A percentile compares a stretch with the other conserved stretches of the same genome.
Conservation (phyloP, 2,113 vertebrate genomes). For the Turnix velox region DNA sequence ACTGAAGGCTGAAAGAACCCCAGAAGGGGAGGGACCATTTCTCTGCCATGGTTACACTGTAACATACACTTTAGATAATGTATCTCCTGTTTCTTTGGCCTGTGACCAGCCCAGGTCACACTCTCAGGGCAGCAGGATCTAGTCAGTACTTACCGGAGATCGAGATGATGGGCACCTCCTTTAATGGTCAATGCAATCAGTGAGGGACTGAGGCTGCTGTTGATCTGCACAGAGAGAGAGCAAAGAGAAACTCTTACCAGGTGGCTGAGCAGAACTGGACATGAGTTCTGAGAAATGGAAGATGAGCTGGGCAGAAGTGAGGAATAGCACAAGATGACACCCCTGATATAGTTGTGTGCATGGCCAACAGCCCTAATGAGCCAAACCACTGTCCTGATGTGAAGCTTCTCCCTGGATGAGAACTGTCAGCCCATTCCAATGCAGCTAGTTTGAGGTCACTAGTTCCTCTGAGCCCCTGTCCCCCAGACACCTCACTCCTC, state of each 20-base stretch:
- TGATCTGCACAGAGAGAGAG: slow-evolving; percentile 71
- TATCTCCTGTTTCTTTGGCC: not conserved
- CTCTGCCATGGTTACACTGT: not conserved
- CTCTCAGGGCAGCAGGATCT: not conserved
- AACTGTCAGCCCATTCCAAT: not conserved
- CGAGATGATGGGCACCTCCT: slow-evolving; percentile 88
- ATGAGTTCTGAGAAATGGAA: not conserved
- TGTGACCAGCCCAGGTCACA: not conserved
- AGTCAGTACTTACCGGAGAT: slow-evolving; percentile 79
- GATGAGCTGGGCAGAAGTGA: not conserved
- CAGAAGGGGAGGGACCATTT: not conserved
- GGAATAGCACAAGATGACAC: not conserved
- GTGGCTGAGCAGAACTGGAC: not conserved
- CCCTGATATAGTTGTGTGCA: accelerated
- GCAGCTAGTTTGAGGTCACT: not conserved
- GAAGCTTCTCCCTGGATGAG: not conserved
- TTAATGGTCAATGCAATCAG: slow-evolving; percentile 79
- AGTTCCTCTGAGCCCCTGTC: not conserved
- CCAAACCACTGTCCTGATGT: not conserved
- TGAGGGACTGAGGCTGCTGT: slow-evolving; percentile 76
- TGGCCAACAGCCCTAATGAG: not conserved
- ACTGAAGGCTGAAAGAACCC: not conserved
- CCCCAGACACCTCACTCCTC: not conserved
- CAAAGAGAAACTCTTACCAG: not conserved
- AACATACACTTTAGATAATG: not conserved